Conservation (phyloP, 1,140 invertebrate species). For the Drosophila pandora region DNA sequence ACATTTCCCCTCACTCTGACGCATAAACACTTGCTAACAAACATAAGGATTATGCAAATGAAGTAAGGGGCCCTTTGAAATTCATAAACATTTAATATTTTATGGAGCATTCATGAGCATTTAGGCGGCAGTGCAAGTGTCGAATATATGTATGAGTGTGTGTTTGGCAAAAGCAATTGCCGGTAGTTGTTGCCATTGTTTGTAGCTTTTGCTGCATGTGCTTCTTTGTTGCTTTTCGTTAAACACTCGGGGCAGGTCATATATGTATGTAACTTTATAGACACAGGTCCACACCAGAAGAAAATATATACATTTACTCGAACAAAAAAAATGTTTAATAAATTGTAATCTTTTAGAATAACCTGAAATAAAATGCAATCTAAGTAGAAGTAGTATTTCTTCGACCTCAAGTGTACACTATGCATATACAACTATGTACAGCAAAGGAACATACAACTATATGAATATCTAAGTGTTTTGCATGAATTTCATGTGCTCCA, state of each 20-base stretch:
- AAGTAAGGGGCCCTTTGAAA: constrained; percentile 59
- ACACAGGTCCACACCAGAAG: background rate
- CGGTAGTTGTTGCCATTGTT: constrained; percentile 42
- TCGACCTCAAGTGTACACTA: background rate
- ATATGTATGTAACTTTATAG: background rate
- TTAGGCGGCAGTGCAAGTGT: constrained; percentile 43
- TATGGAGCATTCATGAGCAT: constrained; percentile 61
- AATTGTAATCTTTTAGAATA: background rate
- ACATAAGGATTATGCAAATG: constrained; percentile 73
- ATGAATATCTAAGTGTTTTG: constrained; percentile 68
- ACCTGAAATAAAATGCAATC: background rate
- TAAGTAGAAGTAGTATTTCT: background rate
- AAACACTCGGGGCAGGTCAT: constrained; percentile 32
- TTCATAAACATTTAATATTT: constrained; percentile 76
- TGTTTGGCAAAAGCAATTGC: constrained; percentile 45
- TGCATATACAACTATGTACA: constrained; percentile 5
- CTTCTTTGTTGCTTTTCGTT: constrained; percentile 58
- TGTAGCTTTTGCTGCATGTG: constrained; percentile 31
- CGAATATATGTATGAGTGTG: constrained; percentile 27
- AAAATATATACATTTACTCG: background rate
- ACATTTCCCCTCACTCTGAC: constrained; percentile 43
- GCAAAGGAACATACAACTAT: constrained; percentile 30
- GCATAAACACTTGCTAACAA: constrained; percentile 47
- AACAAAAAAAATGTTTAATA: background rate
- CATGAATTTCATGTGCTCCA: constrained; percentile 51